Base-by-base conservation (phyloP, 1,140 invertebrate genomes). In the Brevipalpus yothersi region DNA sequence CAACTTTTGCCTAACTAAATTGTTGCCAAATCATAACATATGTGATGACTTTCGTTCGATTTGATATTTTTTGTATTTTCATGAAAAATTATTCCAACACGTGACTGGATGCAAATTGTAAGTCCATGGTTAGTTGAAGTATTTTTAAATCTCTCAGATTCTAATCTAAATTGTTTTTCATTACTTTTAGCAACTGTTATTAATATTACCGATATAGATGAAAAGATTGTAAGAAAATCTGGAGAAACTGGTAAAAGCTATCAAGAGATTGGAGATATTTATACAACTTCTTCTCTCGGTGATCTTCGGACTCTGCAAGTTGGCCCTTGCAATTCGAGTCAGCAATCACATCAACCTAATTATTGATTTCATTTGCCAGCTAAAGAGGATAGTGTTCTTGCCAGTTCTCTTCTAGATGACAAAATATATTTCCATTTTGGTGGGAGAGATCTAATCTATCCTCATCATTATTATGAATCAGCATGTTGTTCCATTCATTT, bases 401-500 rank as follows among this genome's bases (percentile, higher is more conserved):
- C 86, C 39, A 66, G 61, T 58, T 63, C 72, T 63, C 68, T 78
- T 60, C 78, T 83, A 71, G 87, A 87, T 3, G 71, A 70, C 5
- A 76, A 76, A 57, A 66, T 95, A 61, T 90, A 95, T 69, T 78
- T 95, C 56, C 90, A 95, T 73, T 82, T 82, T 55, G 90, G 90
- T 41, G 90, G 89, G 1, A 76, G 82, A 45, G 91, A 95, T 71
- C 74, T 94, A 47, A 72, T 78, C 58, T 94, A 93, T 73, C 90
- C 91, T n/a, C 91, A 95, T 75, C 91, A 95, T 75, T 86, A 93
- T 71, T 93, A 93, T 73, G 91, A 95, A 74, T 84, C 92, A 67
- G 83, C 84, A 4, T 90, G 94, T 69, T 87, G 83, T 15, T 88
- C 86, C 71, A 82, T 79, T 11, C 82, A 77, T 65, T 82, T 86